Base-by-base conservation (phyloP, 2,888 invertebrate genomes). In the Drosophila incognita region DNA sequence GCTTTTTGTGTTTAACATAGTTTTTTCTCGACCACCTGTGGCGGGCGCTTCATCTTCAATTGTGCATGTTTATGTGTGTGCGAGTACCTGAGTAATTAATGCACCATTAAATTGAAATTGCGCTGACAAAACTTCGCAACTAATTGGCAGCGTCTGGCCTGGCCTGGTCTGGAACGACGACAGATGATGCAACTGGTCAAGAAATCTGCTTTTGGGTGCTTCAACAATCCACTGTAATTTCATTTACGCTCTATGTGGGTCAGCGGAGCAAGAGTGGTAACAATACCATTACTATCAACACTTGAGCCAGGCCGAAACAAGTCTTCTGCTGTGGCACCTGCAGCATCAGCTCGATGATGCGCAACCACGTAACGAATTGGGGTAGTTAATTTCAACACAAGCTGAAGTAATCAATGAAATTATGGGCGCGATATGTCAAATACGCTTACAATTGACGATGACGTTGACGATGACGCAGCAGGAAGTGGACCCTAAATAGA, bases 221-320 rank as follows among this genome's bases (percentile, higher is more conserved):
- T 84, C 85, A 82, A 75, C 85, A 82, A 85, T 76, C 75, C 65
- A 62, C 68, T 49, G 81, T 79, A 82, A 82, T 83, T 87, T 83
- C 73, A 87, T 87, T 86, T 85, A 68, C 79, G 73, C 84, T 78
- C 75, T 21, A 85, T 81, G 87, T 87, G 86, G 85, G 85, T 86
- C 85, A 86, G 67, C 81, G 62, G 68, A 33, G 21, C 75, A 74
- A 69, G 73, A 78, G 87, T 78, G 85, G 87, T 73, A 85, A 83
- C 87, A 87, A 83, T 77, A 76, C 72, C 83, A 86, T 86, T 86
- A 83, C 74, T 74, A 69, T 70, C 81, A 70, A 87, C 85, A 85
- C 85, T 87, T 65, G 62, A 69, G 42, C 46, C 62, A 48, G 49
- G 29, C 31, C 38, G 24, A 38, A 40, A 11, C 57, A 31, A 42